Evolutionary conservation across 1,140 invertebrate species (phyloP), one percentile per base, ranked within the genome.

Genomic region (Drosophila kikkawai): DNA sequence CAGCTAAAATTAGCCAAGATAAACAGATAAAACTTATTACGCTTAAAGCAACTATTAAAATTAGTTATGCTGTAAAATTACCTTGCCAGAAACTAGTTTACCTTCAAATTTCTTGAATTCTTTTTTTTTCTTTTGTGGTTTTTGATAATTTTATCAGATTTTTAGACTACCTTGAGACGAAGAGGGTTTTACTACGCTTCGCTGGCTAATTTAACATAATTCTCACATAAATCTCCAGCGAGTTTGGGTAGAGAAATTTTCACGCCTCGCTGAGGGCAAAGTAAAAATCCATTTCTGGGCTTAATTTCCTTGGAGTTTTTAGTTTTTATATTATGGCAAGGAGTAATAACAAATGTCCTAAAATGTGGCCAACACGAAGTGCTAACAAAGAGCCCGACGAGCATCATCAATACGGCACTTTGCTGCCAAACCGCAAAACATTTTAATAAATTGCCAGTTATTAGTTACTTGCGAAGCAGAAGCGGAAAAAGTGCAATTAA

Each of bases 401-500:
- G 48, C 59, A 48, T 53, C 45, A 51, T 48, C 55, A 48, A 34
- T 26, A 37, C 44, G 37, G 41, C 63, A 41, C 17, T 53, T 61
- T 71, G 59, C 53, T 53, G 79, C 63, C 60, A 64, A 80, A 78
- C 83, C 84, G 77, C 84, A 87, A 87, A 71, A 83, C 84, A 83
- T 88, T 88, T 87, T 87, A 88, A 87, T 87, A 87, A 87, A 87
- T 87, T 87, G 84, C 83, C 63, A 80, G 83, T 87, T 87, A 87
- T 87, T 88, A 87, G 83, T 77, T 86, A 64, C 59, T 77, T 60
- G 75, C 71, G 64, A 57, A 78, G 80, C 71, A 76, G 77, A 60
- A 88, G 48, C 26, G 80, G 83, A 87, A 87, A 87, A 87, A 87
- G 83, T 87, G 83, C 83, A 87, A 87, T 87, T 87, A 87, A 84